These are phyloP conservation scores for Stictonetta naevosa DNA, from an alignment of 2,113 vertebrate species.

Conservation along the genomic window DNA sequence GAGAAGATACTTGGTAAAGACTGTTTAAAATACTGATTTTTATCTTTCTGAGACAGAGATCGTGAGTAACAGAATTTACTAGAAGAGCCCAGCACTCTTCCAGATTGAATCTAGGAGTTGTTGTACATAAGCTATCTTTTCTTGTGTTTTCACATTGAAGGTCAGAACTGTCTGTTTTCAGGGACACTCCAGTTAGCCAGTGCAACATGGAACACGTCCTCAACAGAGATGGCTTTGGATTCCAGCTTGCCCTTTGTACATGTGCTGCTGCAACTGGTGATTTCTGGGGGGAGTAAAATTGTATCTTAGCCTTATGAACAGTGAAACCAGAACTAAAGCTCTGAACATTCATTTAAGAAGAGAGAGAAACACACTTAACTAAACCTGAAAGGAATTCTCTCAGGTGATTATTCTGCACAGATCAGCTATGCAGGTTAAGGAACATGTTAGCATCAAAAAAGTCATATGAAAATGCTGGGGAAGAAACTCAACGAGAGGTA, in stretches of 20 bases:
- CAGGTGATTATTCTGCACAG: neutral
- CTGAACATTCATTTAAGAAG: neutral
- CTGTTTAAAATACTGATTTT: neutral
- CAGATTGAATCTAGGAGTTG: neutral
- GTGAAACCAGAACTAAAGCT: neutral
- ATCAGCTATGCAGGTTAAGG: neutral
- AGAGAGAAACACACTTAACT: neutral
- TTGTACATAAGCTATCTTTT: neutral
- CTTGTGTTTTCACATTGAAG: neutral
- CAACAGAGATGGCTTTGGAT: neutral
- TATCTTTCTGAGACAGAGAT: neutral
- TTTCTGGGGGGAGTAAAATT: conserved; percentile 11
- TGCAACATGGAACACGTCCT: neutral
- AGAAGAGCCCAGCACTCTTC: neutral
- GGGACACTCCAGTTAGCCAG: conserved; percentile 13
- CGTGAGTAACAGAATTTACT: neutral
- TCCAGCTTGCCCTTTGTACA: neutral
- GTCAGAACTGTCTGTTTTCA: neutral
- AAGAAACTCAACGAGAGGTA: neutral
- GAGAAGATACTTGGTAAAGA: neutral
- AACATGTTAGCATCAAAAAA: neutral
- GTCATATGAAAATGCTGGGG: neutral
- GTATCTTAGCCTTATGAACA: neutral
- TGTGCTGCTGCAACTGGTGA: neutral
- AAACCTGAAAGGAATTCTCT: neutral